Percentiles rank a stretch among this genome's conserved stretches.
These are phyloP conservation scores for Grantiella picta DNA, from an alignment of 2,113 vertebrate genomes.

Conservation along the genomic window DNA sequence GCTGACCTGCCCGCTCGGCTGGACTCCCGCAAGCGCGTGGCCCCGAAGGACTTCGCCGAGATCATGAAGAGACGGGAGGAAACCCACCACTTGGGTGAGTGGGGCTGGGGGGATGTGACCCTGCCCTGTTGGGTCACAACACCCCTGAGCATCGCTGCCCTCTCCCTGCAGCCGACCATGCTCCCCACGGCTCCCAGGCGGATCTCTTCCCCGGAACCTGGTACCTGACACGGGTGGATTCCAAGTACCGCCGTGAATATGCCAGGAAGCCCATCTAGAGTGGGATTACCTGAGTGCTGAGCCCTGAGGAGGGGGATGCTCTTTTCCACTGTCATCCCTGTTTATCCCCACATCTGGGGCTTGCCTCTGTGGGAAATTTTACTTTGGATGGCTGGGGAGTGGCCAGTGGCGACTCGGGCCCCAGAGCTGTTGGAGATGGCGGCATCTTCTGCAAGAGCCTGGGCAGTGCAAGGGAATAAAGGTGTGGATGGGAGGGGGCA, in stretches of 20 bases:
- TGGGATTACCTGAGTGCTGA: background rate
- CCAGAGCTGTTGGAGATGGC: background rate
- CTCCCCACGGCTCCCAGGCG: slow-evolving; percentile 62
- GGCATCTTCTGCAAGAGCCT: background rate
- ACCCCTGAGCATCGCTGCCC: background rate
- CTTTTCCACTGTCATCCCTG: background rate
- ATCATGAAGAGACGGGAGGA: slow-evolving; percentile 75
- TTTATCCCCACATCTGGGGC: accelerated
- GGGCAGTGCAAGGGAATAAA: background rate
- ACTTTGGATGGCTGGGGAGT: background rate
- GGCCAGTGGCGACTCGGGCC: accelerated
- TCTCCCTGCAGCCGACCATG: slow-evolving; percentile 61
- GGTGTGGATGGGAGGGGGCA: background rate
- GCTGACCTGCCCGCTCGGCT: slow-evolving; percentile 70
- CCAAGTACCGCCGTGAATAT: slow-evolving; percentile 68
- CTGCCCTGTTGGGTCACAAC: accelerated
- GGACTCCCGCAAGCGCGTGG: slow-evolving; percentile 59
- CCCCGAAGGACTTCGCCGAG: slow-evolving; percentile 65
- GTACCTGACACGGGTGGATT: slow-evolving; percentile 75
- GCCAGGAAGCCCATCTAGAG: slow-evolving; percentile 59
- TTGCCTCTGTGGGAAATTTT: background rate
- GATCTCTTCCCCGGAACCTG: slow-evolving; percentile 78
- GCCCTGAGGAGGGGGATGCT: background rate
- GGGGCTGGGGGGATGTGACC: accelerated
- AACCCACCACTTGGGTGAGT: slow-evolving; percentile 72